These are phyloP conservation scores for Yponomeuta plumbellus DNA, from an alignment of 2,888 invertebrate genomes.

Conservation along the genomic window DNA sequence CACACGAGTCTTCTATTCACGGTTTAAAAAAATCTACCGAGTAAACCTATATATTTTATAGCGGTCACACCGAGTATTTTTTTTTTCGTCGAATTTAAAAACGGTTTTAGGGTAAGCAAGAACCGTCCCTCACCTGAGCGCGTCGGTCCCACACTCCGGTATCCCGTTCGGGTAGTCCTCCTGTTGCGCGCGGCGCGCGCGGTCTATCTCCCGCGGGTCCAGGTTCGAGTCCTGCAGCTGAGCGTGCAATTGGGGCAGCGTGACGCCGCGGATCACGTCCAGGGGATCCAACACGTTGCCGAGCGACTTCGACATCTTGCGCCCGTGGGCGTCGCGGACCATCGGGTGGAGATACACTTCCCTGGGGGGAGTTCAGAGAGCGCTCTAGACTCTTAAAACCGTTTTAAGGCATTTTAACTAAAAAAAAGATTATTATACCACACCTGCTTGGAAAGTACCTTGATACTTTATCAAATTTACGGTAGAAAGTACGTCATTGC, in stretches of 20 bases:
- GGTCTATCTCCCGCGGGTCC: conserved; percentile 88
- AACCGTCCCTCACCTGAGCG: conserved; percentile 86
- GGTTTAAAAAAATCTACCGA: too few species aligned
- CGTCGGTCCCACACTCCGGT: conserved; percentile 97
- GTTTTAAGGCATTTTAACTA: too few species aligned
- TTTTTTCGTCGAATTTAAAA: too few species aligned
- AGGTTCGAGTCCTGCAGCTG: conserved; percentile 87
- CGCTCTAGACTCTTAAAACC: too few species aligned
- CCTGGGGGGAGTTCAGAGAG: conserved; percentile 44
- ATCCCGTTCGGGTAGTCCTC: conserved; percentile 93
- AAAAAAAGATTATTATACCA: too few species aligned
- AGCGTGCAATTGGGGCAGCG: conserved; percentile 85
- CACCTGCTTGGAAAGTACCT: too few species aligned
- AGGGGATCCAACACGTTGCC: conserved; percentile 99
- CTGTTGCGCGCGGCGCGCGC: conserved; percentile 84
- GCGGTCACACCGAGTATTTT: too few species aligned
- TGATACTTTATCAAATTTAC: too few species aligned
- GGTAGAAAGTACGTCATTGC: too few species aligned
- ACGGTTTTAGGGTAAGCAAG: too few species aligned
- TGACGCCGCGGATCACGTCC: conserved; percentile 93
- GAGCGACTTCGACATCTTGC: conserved; percentile 99
- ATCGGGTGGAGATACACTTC: conserved; percentile 97
- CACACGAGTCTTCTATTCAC: too few species aligned
- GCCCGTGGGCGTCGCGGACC: conserved; percentile 97
- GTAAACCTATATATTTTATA: too few species aligned